Conservation (phyloP, 2,113 vertebrate species). For the Austrofundulus limnaeus region DNA sequence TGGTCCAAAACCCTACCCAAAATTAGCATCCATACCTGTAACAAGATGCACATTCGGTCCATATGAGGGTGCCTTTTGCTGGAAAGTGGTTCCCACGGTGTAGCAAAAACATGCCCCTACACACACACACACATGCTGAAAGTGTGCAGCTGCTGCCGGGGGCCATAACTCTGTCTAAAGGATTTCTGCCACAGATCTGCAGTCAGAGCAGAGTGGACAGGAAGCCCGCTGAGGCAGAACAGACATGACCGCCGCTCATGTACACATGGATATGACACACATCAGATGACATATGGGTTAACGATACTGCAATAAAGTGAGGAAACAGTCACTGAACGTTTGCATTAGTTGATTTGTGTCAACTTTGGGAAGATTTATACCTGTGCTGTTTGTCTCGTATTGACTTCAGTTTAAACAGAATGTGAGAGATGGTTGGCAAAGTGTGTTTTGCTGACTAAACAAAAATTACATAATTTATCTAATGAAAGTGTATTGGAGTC, state of each 20-base stretch:
- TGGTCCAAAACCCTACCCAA: too few relatives aligned
- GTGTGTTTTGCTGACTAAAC: slow-evolving; percentile 44
- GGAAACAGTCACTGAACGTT: not conserved
- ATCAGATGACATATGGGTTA: not conserved
- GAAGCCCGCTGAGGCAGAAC: slow-evolving; percentile 43
- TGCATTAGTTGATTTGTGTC: slow-evolving; percentile 1
- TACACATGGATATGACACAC: not conserved
- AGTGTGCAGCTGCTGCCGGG: slow-evolving; percentile 32
- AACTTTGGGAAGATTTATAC: slow-evolving; percentile 1
- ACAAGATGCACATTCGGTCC: too few relatives aligned
- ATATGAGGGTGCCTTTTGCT: too few relatives aligned
- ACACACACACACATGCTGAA: slow-evolving; percentile 3
- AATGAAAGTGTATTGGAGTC: slow-evolving; percentile 49
- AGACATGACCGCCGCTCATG: slow-evolving; percentile 32
- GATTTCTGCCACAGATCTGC: slow-evolving; percentile 52
- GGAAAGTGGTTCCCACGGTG: too few relatives aligned
- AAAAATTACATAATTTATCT: slow-evolving; percentile 23
- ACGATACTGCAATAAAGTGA: slow-evolving; percentile 7
- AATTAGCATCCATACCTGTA: too few relatives aligned
- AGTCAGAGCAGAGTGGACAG: slow-evolving; percentile 33
- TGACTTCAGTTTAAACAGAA: slow-evolving; percentile 13
- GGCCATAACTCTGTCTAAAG: slow-evolving; percentile 58
- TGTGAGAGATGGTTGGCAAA: slow-evolving; percentile 19
- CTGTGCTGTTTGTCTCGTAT: slow-evolving; percentile 10
- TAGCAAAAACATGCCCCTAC: slow-evolving; percentile 8